Evolutionary conservation across 1,140 invertebrate genomes (phyloP), one percentile per base, ranked within the genome.

Genomic region (Apis dorsata): DNA sequence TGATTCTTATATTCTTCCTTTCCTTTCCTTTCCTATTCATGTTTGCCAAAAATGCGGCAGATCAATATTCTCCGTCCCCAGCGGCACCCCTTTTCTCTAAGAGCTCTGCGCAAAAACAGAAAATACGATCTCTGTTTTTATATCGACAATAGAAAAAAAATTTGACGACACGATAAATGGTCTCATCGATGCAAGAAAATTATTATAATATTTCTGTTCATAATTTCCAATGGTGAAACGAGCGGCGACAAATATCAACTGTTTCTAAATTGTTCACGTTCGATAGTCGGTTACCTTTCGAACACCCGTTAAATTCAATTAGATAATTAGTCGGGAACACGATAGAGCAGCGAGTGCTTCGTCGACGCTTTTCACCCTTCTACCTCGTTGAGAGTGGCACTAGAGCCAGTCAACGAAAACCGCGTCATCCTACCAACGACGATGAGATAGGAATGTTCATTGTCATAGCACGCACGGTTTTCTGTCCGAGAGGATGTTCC

Each of bases 241-340:
- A 28, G 44, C 75, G 66, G 28, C 57, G 34, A 76, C 63, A 44
- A 24, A 65, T 59, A 65, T 5, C 15, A 57, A 28, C 19, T 17
- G 28, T n/a, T 70, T 66, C 60, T 62, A 4, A 24, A 2, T 34
- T 34, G 34, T 34, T 44, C 34, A 4, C 10, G 7, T 34, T 63
- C 44, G 21, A 57, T 28, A 68, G 8, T 34, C 34, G 65, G 62
- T 74, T 83, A 81, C 28, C 66, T 83, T 89, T 85, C 66, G 87
- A 83, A 72, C 88, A 87, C 86, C 81, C 86, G 88, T 90, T 89
- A 87, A 89, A 87, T 89, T 79, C 80, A 90, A 89, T 90, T 90
- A 89, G 88, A 82, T 81, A 87, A 85, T 90, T 87, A 85, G 75
- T 59, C 74, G 57, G 60, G 51, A 49, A 51, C 80, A 55, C 60